phyloP scores from a whole-genome alignment of 2,113 vertebrate genomes.

The Paratilapia polleni region DNA sequence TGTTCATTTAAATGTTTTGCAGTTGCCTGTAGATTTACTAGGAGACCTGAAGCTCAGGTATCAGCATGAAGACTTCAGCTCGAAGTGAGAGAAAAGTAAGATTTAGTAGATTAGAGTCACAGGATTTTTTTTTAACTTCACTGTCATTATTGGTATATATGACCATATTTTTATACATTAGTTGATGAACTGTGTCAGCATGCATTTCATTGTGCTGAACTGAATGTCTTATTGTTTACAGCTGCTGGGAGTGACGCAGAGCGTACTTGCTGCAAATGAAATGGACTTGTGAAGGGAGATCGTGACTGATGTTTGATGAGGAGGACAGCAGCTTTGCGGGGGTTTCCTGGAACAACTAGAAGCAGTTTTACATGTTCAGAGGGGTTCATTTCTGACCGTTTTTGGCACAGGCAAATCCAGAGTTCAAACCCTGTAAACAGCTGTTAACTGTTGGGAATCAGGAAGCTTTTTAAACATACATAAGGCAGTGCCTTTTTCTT shows the following conservation, averaged over 20 bases:
- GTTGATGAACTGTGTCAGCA: background rate
- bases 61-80: background rate
- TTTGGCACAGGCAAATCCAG: background rate
- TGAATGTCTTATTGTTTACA: background rate
- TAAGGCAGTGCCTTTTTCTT: background rate
- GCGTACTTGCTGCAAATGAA: too few species aligned
- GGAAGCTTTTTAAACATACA: accelerated
- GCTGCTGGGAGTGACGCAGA: too few species aligned
- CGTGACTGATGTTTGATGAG: too few species aligned
- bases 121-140: background rate
- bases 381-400: background rate
- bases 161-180: background rate
- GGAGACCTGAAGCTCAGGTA: background rate
- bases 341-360: background rate
- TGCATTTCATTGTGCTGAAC: background rate
- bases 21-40: background rate
- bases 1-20: background rate
- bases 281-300: too few species aligned
- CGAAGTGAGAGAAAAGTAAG: background rate
- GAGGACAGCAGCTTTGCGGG: background rate
- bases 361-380: too few species aligned
- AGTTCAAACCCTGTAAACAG: background rate
- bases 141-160: background rate
- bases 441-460: background rate
- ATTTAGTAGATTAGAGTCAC: background rate